Evolutionary conservation across 2,797 vertebrate genomes (phyloP).

Genomic region (Heteromormyrus szaboi): DNA sequence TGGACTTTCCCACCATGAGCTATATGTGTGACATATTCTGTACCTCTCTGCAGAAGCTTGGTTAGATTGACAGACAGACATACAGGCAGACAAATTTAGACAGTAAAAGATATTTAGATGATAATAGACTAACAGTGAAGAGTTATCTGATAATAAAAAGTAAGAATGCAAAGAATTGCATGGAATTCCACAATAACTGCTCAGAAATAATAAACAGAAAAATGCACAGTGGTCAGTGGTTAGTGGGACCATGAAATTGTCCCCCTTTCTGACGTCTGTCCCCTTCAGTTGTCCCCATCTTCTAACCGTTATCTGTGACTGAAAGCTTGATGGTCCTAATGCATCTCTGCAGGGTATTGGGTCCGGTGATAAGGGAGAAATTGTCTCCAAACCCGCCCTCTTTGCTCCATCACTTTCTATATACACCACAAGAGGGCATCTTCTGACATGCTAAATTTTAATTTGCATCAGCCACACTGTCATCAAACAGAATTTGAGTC

Average conservation of each 20-base stretch:
- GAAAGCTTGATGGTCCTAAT: background rate
- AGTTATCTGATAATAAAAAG: background rate
- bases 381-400: background rate
- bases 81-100: background rate
- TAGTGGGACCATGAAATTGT: background rate
- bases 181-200: background rate
- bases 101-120: background rate
- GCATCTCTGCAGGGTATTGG: background rate
- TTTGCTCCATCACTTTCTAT: constrained; percentile 24
- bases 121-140: background rate
- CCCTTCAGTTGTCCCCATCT: background rate
- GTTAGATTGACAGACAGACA: background rate
- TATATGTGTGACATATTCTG: background rate
- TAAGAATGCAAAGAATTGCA: background rate
- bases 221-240: background rate
- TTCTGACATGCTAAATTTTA: constrained; percentile 26
- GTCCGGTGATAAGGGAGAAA: background rate
- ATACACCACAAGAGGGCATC: constrained; percentile 46
- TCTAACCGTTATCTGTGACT: background rate
- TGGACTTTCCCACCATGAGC: background rate
- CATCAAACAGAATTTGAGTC: background rate
- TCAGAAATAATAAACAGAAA: background rate
- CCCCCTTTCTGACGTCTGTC: background rate
- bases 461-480: constrained; percentile 14
- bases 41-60: background rate